Evolutionary conservation across 2,888 invertebrate species (phyloP), one percentile per base, ranked within the genome.

Genomic region (Noctua pronuba): DNA sequence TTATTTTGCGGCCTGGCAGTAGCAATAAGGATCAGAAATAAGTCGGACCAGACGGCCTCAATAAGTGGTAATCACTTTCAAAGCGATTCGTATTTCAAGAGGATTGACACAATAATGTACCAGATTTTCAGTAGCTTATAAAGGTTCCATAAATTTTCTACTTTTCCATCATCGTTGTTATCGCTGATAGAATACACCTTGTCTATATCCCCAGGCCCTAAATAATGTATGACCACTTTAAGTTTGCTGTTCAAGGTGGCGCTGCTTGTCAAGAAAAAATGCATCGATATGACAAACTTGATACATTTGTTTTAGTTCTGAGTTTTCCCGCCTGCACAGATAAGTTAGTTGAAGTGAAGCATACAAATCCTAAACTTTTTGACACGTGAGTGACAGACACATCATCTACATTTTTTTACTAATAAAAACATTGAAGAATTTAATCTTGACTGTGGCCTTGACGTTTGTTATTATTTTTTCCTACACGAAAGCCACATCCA

Each of bases 401-500:
- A 8, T 35, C 35, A 35, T 3, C 35, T 35, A 35, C 35, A 3
- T 35, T 35, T 41, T 41, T 41, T 10, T 41, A 41, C 41, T 38
- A 38, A 8, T 38, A 38, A 38, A 38, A 38, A 38, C n/a, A n/a
- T 55, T 7, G 16, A 13, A 28, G 6, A 58, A 64, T 11, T 64
- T 38, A 21, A 62, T n/a, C 38, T 55, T 44, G 18, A 6, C n/a
- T 24, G 41, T 58, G 21, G 16, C 41, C 16, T 64, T 73, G 18
- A 21, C 16, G 8, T 65, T 64, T n/a, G 38, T 41, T 65, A n/a
- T n/a, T 24, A 18, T 41, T 68, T 38, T 74, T 5, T 52, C 4
- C 38, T 31, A 21, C 5, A 31, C 0, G n/a, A 11, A 46, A 52
- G 75, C 66, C 81, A 44, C 41, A 77, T 83, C 83, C 8, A 86